Evolutionary conservation across 30 jellyfish, hydroid and myxozoan genomes (phyloP).

Genomic region (Calvadosia cruxmelitensis): DNA sequence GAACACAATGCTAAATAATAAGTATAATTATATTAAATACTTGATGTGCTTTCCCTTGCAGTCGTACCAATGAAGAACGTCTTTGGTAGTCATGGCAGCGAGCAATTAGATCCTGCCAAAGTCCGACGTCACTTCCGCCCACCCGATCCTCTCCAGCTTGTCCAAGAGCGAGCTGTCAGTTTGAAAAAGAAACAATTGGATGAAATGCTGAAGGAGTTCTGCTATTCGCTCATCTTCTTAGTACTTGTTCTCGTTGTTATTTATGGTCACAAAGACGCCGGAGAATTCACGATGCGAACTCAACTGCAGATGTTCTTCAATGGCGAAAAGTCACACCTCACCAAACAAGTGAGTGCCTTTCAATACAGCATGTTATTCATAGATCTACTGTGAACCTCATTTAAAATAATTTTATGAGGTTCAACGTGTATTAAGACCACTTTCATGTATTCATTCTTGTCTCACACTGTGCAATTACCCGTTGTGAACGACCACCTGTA

Average conservation of each 20-base stretch:
- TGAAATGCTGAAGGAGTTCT: slow-evolving; percentile 30
- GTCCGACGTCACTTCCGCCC: slow-evolving; percentile 19
- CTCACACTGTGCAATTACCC: too few species aligned
- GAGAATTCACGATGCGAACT: not conserved
- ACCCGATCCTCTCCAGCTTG: slow-evolving; percentile 38
- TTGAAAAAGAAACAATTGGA: slow-evolving; percentile 28
- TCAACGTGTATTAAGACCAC: too few species aligned
- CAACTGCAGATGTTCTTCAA: not conserved
- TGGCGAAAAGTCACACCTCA: not conserved
- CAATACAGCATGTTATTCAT: too few species aligned
- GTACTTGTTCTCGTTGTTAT: slow-evolving; percentile 31
- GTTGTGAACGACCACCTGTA: too few species aligned
- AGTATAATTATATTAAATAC: too few species aligned
- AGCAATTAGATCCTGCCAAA: not conserved
- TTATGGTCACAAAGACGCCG: slow-evolving; percentile 60
- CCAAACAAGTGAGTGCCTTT: not conserved
- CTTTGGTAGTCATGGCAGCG: not conserved
- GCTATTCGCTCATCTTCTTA: slow-evolving; percentile 33
- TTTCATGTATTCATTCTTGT: too few species aligned
- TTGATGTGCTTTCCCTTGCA: not conserved
- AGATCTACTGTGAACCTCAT: too few species aligned
- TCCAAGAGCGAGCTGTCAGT: slow-evolving; percentile 32
- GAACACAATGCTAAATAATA: too few species aligned
- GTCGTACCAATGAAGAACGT: not conserved
- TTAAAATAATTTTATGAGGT: too few species aligned